Evolutionary conservation across 1,140 invertebrate species (phyloP), one percentile per base, ranked within the genome.

Genomic region (Anoplophora glabripennis): DNA sequence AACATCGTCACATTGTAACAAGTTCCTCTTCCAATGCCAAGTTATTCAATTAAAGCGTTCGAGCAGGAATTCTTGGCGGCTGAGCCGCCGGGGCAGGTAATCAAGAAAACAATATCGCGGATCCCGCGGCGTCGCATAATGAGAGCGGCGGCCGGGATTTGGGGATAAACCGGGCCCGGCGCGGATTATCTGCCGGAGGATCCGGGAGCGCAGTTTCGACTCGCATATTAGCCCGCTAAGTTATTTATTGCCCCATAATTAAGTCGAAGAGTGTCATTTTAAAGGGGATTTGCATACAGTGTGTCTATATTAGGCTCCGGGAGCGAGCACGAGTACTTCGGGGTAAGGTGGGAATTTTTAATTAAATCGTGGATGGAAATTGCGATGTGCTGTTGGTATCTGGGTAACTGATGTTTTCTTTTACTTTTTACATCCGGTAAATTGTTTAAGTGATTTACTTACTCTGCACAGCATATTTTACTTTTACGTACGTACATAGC

Each of bases 101-200:
- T 71, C 69, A 71, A 71, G 69, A 71, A 71, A 71, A 71, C 69
- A 71, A 71, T 71, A 69, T 71, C 65, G 57, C 61, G 67, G 63
- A 58, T 65, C 69, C 69, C 54, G 67, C 65, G 51, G 69, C 49
- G 69, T 59, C 44, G 69, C 63, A 71, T 71, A 71, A 71, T 71
- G 69, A 69, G 63, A 58, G 59, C 63, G 65, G 67, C 59, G 58
- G 66, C 37, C 61, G 53, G 57, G 44, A 46, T 53, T 47, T 38
- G 4, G 49, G 57, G 44, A 42, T 49, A 58, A 59, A 46, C 57
- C 57, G 48, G 52, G 62, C 49, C 40, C 53, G 57, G 51, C 63
- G 63, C 38, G 45, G 66, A 68, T 70, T 68, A 68, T 66, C 62
- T 58, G 42, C 60, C 14, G 45, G 53, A 59, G 57, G 59, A 67